Evolutionary conservation across 2,888 invertebrate species (phyloP), one percentile per base, ranked within the genome.

Genomic region (Penaeus monodon): DNA sequence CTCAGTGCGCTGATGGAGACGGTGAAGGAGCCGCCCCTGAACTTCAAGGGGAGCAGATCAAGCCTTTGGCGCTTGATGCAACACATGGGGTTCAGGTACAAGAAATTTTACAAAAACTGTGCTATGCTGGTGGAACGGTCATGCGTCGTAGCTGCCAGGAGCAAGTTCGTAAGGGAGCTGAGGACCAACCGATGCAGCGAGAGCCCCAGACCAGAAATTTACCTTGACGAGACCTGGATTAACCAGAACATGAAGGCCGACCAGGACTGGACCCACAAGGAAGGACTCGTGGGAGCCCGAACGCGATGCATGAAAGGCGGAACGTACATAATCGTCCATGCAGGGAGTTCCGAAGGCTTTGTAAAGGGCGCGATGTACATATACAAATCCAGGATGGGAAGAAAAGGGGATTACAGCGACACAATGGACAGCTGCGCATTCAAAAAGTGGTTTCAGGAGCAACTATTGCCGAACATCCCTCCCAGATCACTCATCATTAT

Each of bases 391-490:
- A 79, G 57, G 38, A 65, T 27, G 57, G 79, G 79, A 22, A 38
- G 27, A 27, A 79, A 64, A 29, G 79, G 29, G 27, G 79, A 79
- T 29, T 79, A 79, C 49, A 63, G 64, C 33, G 79, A 79, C 1
- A 22, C 79, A 4, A 79, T 79, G 79, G 38, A 79, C 65, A 24
- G 64, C 57, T 65, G 10, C 10, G 49, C 44, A 79, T 79, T 79
- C 29, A 79, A 79, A 29, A 57, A 10, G 8, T 79, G 79, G 79
- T 79, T 79, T 65, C 64, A 64, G 38, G 8, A 27, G 14, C 79
- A 79, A 27, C 64, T 79, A 2, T 22, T 79, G 64, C 79, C 79
- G 22, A 79, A 64, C 64, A 79, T 79, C 38, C 79, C 79, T n/a
- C n/a, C n/a, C 17, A 49, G 79, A 17, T 77, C 77, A 20, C 57